Conservation (phyloP, 2,888 invertebrate species). For the Drosophila siamana region DNA sequence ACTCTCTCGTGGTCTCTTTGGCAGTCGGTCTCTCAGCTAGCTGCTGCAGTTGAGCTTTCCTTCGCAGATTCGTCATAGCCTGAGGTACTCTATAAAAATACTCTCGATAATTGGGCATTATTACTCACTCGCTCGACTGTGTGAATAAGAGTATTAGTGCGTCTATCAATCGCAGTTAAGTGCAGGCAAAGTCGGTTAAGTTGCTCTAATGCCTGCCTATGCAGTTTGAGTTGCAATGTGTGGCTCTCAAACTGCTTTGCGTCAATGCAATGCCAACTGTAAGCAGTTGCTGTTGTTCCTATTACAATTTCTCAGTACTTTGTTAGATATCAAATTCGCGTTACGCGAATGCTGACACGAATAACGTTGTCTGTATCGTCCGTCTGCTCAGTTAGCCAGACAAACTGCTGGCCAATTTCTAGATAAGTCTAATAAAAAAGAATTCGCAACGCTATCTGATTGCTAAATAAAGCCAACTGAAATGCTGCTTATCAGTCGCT, state of each 20-base stretch:
- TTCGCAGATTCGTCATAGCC: conserved; percentile 13
- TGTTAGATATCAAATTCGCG: conserved; percentile 4
- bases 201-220: conserved; percentile 16
- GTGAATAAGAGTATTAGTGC: conserved; percentile 1
- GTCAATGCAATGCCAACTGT: conserved; percentile 3
- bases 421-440: conserved; percentile 49
- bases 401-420: conserved; percentile 18
- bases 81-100: conserved; percentile 25
- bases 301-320: conserved; percentile 3
- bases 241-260: conserved; percentile 17
- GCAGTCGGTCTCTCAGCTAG: neutral
- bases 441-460: conserved; percentile 33
- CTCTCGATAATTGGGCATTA: conserved; percentile 25
- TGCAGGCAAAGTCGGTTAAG: conserved; percentile 32
- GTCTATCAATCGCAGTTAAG: conserved; percentile 37
- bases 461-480: conserved; percentile 16
- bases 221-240: conserved; percentile 11
- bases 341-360: conserved; percentile 20
- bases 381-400: conserved; percentile 14
- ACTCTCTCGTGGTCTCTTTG: neutral
- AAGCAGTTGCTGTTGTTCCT: neutral
- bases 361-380: neutral
- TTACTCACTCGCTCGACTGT: conserved; percentile 56
- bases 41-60: conserved; percentile 53
- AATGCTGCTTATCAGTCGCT: conserved; percentile 48